Conservation (phyloP, 2,113 vertebrate genomes). For the Mobula birostris region DNA sequence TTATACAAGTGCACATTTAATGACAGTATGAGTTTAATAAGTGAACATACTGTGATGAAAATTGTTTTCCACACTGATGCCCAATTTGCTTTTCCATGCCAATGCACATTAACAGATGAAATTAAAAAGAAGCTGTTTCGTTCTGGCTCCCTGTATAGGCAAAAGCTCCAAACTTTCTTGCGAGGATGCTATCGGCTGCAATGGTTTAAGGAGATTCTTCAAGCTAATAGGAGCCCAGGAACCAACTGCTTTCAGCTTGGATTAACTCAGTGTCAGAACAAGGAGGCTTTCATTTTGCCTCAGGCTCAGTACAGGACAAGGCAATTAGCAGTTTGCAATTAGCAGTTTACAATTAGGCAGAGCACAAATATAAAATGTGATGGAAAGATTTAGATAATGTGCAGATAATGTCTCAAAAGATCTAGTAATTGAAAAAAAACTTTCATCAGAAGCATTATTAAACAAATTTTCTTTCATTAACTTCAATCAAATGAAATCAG, state of each 20-base stretch:
- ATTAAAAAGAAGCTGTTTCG: not conserved
- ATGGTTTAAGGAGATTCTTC: not conserved
- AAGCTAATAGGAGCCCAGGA: not conserved
- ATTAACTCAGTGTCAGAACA: not conserved
- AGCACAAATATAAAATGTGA: not conserved
- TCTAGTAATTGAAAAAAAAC: not conserved
- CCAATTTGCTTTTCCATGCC: conserved; percentile 18
- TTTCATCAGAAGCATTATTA: not conserved
- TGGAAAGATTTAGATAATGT: not conserved
- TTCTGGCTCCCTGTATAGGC: not conserved
- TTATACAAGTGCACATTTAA: not conserved
- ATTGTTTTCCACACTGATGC: conserved; percentile 33
- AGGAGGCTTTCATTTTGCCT: not conserved
- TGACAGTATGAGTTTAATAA: conserved; percentile 24
- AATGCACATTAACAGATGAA: conserved; percentile 15
- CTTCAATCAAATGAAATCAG: not conserved
- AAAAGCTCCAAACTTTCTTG: not conserved
- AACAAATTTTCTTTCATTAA: not conserved
- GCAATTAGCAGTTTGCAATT: not conserved
- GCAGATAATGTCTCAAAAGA: not conserved
- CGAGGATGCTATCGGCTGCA: not conserved
- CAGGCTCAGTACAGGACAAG: not conserved
- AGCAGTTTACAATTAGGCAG: not conserved
- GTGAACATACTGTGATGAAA: conserved; percentile 24
- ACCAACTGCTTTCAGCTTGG: not conserved